These are phyloP conservation scores for Leptodactylus fallax DNA, from an alignment of 2,797 vertebrate genomes.

Conservation along the genomic window DNA sequence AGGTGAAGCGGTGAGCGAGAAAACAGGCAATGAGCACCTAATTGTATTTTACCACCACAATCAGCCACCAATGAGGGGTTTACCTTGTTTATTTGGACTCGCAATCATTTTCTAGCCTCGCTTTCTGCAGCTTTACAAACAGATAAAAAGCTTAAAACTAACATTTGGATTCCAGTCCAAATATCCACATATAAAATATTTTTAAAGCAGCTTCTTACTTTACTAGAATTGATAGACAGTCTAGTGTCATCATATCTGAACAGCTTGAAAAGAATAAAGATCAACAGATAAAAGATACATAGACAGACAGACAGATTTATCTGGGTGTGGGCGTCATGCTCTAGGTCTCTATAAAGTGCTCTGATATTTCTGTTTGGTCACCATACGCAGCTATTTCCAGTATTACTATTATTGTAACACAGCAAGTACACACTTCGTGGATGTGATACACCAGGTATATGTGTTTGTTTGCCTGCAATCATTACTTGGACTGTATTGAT, in stretches of 20 bases:
- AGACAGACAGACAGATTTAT: neutral
- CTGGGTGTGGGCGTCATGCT: neutral
- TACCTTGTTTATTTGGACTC: neutral
- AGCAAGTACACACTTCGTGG: neutral
- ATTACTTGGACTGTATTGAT: neutral
- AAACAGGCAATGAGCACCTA: slow-evolving; percentile 14
- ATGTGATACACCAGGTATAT: neutral
- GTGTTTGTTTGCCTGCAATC: neutral
- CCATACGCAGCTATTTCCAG: neutral
- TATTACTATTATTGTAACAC: neutral
- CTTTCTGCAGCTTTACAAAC: neutral
- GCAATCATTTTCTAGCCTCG: neutral
- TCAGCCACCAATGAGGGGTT: neutral
- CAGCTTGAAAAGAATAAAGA: too few species aligned
- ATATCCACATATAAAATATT: neutral
- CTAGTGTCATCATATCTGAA: too few species aligned
- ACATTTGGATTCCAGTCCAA: neutral
- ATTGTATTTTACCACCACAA: slow-evolving; percentile 12
- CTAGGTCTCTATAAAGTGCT: neutral
- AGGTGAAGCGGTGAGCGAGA: slow-evolving; percentile 8
- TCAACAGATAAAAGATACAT: too few species aligned
- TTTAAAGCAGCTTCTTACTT: neutral
- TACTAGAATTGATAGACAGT: neutral
- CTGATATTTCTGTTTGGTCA: neutral
- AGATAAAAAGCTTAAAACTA: slow-evolving; percentile 9